Base-by-base conservation (phyloP, 2,113 vertebrate genomes). In the Trichechus manatus region DNA sequence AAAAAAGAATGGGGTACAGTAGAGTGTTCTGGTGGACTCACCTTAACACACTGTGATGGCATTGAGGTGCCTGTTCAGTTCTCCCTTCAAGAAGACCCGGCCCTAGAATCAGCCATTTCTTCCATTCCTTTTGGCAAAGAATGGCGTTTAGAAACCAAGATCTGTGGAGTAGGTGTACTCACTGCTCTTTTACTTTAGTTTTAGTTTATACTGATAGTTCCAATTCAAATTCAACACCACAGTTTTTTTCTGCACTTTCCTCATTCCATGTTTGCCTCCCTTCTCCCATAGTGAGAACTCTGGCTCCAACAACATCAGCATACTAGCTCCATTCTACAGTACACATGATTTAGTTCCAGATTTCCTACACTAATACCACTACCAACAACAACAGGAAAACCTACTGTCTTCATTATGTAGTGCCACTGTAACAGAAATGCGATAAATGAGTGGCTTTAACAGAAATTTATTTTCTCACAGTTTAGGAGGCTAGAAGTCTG, bases 21-120 rank as follows among this genome's bases (percentile, higher is more conserved):
- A 66, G 70, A 33, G n/a, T 6, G 36, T 6, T 17, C 44, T 56
- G 13, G 36, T 0, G 1, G 36, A 31, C 33, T 0, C 14, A 7
- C 9, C 53, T 19, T 68, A 17, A 29, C 3, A 13, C 31, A 11
- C 14, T 27, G 27, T 77, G 44, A n/a, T 0, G 3, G 56, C 70
- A 33, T 63, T 2, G 11, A 36, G 31, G 15, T 4, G 31, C n/a
- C 64, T 82, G 53, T 36, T 53, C 61, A 68, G 31, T 20, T 70
- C 6, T n/a, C 6, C 33, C 6, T 70, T 36, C 33, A 8, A 70
- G 33, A 70, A 29, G 33, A 50, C 42, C 19, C 56, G 4, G 14
- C 2, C 39, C 39, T 63, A 31, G 79, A 15, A 23, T 64, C 56
- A 36, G 53, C 33, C 59, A 2, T 83, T 56, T 83, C n/a, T 42